phyloP scores from a whole-genome alignment of 2,888 invertebrate species.

The Oligia fasciuncula region DNA sequence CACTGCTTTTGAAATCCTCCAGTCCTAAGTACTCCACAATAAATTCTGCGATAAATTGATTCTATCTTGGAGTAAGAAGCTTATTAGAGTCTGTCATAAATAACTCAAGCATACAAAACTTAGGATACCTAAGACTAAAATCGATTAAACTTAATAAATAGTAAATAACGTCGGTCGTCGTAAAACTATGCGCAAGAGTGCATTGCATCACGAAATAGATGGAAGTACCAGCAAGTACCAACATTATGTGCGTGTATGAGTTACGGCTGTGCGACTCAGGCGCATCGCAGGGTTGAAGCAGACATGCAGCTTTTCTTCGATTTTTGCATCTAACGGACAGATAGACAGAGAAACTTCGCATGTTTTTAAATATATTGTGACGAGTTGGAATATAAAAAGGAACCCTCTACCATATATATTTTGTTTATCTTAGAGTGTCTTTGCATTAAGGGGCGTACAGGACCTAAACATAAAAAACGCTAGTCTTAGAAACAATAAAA shows the following conservation, averaged over 20 bases:
- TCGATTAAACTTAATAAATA: conserved; percentile 60
- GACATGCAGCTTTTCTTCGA: neutral
- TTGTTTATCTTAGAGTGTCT: neutral
- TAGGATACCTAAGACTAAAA: conserved; percentile 46
- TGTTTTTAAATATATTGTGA: neutral
- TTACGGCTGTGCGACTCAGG: conserved; percentile 58
- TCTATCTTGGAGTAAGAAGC: neutral
- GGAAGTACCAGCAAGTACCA: conserved; percentile 50
- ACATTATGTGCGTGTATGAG: conserved; percentile 63
- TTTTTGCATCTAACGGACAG: too few relatives aligned
- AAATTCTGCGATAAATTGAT: neutral
- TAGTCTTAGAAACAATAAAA: too few relatives aligned
- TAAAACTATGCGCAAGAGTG: conserved; percentile 63
- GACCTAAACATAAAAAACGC: too few relatives aligned
- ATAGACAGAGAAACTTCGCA: neutral
- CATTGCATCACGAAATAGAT: conserved; percentile 67
- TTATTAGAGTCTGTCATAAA: conserved; percentile 1
- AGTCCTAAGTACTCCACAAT: neutral
- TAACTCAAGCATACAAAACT: conserved; percentile 18
- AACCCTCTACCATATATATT: neutral
- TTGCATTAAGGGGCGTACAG: neutral
- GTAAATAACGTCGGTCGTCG: conserved; percentile 60
- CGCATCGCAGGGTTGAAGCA: conserved; percentile 60
- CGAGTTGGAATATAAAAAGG: neutral
- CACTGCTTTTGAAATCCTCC: neutral